Base-by-base conservation (phyloP, 64 coral and sea anemone species). In the Cladopsammia gracilis region DNA sequence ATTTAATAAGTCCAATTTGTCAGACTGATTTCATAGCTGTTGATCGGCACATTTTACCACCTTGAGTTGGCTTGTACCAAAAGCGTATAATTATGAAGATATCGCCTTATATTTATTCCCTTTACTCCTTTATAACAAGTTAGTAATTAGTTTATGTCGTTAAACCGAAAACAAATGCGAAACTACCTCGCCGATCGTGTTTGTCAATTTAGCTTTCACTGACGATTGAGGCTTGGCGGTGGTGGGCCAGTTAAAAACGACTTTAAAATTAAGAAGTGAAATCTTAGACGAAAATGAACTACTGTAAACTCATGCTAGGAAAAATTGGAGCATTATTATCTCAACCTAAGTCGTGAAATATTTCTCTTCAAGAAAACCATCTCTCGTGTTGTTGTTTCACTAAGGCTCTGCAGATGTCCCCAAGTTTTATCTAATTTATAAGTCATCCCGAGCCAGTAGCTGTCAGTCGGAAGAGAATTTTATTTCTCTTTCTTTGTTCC, bases 61-160 rank as follows among this genome's bases (percentile, higher is more conserved):
- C 7, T 64, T 65, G 61, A 66, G 44, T 13, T 23, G 60, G 11
- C 25, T 45, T 49, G 80, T 62, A 68, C 60, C 19, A 66, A 47
- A 67, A 50, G 44, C 60, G 58, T 68, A 67, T 59, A 84, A 67
- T 67, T 84, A 84, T 22, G 46, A 50, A 84, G n/a, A 67, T 20
- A 65, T 66, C 61, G 16, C 18, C 62, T 45, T 45, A 46, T 9
- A 64, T 47, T 45, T 67, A 48, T 51, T 67, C 58, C 58, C 61
- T 64, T 51, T 66, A 66, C 61, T 9, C 46, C 20, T 67, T 51
- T 51, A 67, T 50, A 84, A 84, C 43, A 67, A 84, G 80, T 16
- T 12, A 66, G 80, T 84, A 84, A 84, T 84, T 84, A 84, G 80
- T 84, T 84, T 84, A 84, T 84, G 80, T 68, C 80, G 80, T 84